These are phyloP conservation scores for Sisyra nigra DNA, from an alignment of 2,888 invertebrate species.

Conservation along the genomic window DNA sequence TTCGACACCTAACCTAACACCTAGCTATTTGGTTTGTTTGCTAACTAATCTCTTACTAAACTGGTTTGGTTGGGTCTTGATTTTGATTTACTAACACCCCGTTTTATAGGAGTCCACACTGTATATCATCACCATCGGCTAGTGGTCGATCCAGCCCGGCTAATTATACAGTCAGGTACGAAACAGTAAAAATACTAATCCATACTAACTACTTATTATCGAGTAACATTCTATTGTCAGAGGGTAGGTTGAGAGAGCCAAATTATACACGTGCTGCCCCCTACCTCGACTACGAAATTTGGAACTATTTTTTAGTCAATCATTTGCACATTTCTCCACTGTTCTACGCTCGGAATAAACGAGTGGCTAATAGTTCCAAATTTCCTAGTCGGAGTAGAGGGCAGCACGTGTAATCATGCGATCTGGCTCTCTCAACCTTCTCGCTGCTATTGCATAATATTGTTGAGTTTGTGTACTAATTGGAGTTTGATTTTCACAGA, in stretches of 20 bases:
- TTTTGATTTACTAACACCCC: neutral
- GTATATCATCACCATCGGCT: conserved; percentile 20
- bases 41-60: neutral
- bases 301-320: no score
- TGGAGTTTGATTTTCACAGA: conserved; percentile 27
- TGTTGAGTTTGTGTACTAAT: neutral
- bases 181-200: no score
- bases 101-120: conserved; percentile 13
- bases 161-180: conserved; percentile 18
- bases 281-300: no score
- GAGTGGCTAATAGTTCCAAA: no score
- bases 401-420: no score
- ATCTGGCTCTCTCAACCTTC: no score
- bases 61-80: conserved; percentile 4
- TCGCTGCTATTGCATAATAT: conserved; percentile 1
- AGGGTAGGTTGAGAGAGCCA: no score
- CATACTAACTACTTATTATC: neutral
- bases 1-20: neutral
- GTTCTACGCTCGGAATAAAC: no score
- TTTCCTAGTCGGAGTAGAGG: no score
- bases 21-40: neutral
- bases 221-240: neutral
- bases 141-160: conserved; percentile 24
- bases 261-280: no score
- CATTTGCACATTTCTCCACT: no score